These are phyloP conservation scores for Poecilus cupreus DNA, from an alignment of 2,888 invertebrate genomes.

Conservation along the genomic window DNA sequence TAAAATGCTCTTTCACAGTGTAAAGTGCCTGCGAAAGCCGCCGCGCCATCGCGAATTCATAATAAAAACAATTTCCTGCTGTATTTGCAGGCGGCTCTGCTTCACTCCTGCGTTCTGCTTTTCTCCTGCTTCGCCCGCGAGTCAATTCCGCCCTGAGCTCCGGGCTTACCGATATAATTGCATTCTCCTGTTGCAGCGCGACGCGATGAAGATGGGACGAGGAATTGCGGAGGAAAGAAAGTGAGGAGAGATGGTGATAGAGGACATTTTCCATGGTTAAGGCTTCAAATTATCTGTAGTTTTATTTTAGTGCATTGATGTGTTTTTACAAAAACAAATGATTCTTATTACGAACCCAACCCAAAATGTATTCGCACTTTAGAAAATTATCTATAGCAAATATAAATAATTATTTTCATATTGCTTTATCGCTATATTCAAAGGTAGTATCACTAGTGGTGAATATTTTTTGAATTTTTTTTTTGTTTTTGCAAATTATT, in stretches of 20 bases:
- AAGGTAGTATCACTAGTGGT: no score
- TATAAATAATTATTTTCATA: no score
- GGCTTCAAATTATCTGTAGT: no score
- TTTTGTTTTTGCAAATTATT: no score
- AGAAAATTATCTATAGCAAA: no score
- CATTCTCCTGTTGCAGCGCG: slow-evolving; percentile 35
- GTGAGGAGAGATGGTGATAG: neutral
- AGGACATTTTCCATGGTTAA: no score
- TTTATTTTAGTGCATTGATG: no score
- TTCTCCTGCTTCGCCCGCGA: neutral
- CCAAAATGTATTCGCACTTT: no score
- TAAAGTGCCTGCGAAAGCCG: neutral
- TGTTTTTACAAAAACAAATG: no score
- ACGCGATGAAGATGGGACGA: neutral
- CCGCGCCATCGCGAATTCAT: slow-evolving; percentile 22
- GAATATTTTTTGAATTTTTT: no score
- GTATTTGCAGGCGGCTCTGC: slow-evolving; percentile 26
- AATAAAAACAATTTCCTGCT: slow-evolving; percentile 43
- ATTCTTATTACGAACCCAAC: no score
- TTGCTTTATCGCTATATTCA: no score
- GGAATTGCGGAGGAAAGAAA: neutral
- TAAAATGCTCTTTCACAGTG: slow-evolving; percentile 1
- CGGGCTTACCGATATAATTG: slow-evolving; percentile 25
- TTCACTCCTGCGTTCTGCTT: slow-evolving; percentile 18
- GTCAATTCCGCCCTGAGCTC: neutral